phyloP scores from a whole-genome alignment of 2,797 vertebrate species.

The Tadarida brasiliensis region DNA sequence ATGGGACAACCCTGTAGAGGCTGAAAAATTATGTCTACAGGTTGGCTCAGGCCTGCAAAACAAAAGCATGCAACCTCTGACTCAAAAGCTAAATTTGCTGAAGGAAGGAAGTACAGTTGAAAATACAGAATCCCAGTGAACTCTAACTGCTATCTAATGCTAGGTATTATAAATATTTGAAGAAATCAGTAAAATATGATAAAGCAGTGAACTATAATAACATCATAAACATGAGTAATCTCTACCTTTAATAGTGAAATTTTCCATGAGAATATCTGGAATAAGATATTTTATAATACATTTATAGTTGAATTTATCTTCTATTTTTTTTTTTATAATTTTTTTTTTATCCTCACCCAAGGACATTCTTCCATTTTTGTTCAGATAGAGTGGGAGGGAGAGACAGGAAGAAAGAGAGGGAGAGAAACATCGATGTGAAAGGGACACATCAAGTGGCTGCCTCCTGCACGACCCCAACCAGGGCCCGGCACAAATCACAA shows the following conservation, averaged over 20 bases:
- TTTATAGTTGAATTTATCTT: not conserved
- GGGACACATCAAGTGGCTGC: too few species aligned
- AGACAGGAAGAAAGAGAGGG: too few species aligned
- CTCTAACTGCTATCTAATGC: not conserved
- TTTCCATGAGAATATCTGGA: not conserved
- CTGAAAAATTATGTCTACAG: not conserved
- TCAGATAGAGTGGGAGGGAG: too few species aligned
- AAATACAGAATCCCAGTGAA: constrained; percentile 27
- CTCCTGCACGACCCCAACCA: too few species aligned
- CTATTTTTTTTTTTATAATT: not conserved
- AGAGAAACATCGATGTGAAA: too few species aligned
- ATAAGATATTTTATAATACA: not conserved
- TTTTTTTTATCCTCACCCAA: too few species aligned
- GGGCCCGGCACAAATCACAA: too few species aligned
- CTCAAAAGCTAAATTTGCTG: not conserved
- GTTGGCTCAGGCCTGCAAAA: not conserved
- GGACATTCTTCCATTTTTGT: too few species aligned
- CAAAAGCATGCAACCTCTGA: not conserved
- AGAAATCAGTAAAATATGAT: not conserved
- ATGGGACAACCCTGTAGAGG: not conserved
- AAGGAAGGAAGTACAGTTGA: not conserved
- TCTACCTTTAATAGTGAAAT: not conserved
- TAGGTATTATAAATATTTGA: not conserved
- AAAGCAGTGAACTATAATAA: not conserved
- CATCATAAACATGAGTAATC: not conserved